Conservation (phyloP, 2,113 vertebrate genomes). For the Toxostoma redivivum region DNA sequence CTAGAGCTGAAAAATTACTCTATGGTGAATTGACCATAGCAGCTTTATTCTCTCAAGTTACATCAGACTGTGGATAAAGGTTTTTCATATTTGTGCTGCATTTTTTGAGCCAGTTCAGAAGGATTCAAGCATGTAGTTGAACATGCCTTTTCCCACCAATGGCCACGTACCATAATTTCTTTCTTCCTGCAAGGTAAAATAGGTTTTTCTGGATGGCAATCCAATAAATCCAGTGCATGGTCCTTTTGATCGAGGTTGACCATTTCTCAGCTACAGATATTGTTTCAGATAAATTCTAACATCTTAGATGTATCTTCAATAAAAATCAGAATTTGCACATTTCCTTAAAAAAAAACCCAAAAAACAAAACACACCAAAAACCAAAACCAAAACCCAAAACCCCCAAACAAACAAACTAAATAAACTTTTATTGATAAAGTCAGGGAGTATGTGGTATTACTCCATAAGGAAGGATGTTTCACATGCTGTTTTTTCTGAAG, state of each 20-base stretch:
- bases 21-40: background rate
- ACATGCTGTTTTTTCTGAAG: background rate
- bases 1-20: background rate
- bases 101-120: background rate
- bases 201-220: background rate
- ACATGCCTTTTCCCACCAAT: background rate
- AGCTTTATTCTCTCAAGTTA: background rate
- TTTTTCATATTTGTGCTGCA: background rate
- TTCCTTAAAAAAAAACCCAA: background rate
- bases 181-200: background rate
- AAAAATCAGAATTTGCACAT: background rate
- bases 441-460: background rate
- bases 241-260: background rate
- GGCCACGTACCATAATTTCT: background rate
- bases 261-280: background rate
- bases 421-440: background rate
- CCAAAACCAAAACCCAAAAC: background rate
- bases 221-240: background rate
- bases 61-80: background rate
- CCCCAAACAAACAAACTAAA: background rate
- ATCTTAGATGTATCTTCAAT: background rate
- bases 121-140: background rate
- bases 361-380: background rate
- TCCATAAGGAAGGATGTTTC: background rate
- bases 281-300: background rate